phyloP scores from a whole-genome alignment of 2,888 invertebrate species.

The Tinea semifulvella region DNA sequence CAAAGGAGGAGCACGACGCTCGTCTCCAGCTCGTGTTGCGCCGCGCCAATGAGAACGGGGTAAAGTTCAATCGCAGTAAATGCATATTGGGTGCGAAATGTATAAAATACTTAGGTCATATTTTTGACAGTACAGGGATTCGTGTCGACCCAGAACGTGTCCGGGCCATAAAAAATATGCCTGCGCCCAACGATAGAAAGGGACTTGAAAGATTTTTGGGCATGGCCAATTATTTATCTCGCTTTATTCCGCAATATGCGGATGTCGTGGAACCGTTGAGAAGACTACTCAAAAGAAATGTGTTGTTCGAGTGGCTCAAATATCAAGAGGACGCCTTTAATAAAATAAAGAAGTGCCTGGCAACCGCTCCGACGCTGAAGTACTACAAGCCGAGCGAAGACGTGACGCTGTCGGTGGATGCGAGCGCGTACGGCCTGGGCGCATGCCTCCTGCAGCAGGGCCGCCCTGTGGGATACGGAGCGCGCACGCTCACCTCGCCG shows the following conservation, averaged over 20 bases:
- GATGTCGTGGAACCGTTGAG: constrained; percentile 11
- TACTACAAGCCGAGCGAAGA: constrained; percentile 15
- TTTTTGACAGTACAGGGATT: too few relatives aligned
- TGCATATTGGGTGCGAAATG: too few relatives aligned
- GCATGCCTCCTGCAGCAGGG: constrained; percentile 16
- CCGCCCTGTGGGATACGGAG: constrained; percentile 16
- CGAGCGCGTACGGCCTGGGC: constrained; percentile 16
- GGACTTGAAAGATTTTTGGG: too few relatives aligned
- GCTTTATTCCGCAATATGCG: constrained; percentile 15
- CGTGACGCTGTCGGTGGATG: constrained; percentile 18
- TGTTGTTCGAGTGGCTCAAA: constrained; percentile 13
- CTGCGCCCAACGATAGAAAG: too few relatives aligned
- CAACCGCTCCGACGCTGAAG: constrained; percentile 14
- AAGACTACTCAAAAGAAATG: constrained; percentile 15
- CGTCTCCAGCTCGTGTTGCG: constrained; percentile 14
- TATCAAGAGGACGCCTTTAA: constrained; percentile 14
- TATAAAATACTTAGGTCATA: too few relatives aligned
- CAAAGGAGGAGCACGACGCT: constrained; percentile 17
- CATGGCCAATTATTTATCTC: constrained; percentile 15
- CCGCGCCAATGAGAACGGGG: too few relatives aligned
- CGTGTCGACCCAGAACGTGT: too few relatives aligned
- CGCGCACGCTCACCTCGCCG: constrained; percentile 18
- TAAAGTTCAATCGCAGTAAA: too few relatives aligned
- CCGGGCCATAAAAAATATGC: too few relatives aligned
- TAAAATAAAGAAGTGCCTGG: constrained; percentile 8